Conservation (phyloP, 2,797 vertebrate species). For the Argyrosomus regius region DNA sequence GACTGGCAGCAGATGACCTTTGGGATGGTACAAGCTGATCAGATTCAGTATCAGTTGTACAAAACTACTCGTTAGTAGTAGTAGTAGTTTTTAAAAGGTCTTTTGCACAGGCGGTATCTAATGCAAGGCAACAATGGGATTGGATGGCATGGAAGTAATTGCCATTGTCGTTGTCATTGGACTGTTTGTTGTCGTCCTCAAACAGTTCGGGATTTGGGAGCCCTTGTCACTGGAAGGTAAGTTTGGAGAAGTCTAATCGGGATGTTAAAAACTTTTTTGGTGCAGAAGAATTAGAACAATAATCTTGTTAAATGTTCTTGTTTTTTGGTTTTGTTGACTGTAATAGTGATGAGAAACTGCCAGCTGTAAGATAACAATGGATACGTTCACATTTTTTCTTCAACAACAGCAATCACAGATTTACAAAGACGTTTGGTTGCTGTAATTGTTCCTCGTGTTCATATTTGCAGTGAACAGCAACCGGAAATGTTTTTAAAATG, state of each 20-base stretch:
- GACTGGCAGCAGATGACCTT: constrained; percentile 44
- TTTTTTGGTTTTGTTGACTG: not conserved
- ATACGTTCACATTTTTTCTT: not conserved
- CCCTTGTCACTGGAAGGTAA: constrained; percentile 94
- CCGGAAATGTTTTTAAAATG: not conserved
- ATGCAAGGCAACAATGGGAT: constrained; percentile 81
- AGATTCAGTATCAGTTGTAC: constrained; percentile 11
- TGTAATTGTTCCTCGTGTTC: not conserved
- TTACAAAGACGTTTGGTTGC: not conserved
- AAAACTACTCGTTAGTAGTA: constrained; percentile 8
- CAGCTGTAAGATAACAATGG: not conserved
- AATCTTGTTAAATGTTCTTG: not conserved
- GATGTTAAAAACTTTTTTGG: not conserved
- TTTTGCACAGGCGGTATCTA: constrained; percentile 31
- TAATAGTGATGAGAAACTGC: not conserved
- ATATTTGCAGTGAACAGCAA: not conserved
- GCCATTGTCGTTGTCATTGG: constrained; percentile 91
- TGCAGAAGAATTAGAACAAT: not conserved
- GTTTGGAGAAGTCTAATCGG: not conserved
- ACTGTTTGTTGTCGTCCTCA: constrained; percentile 92
- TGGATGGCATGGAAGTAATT: constrained; percentile 94
- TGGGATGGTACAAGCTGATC: constrained; percentile 15
- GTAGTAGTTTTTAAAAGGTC: not conserved
- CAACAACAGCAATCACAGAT: not conserved
- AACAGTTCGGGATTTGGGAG: constrained; percentile 95